Percentiles rank a stretch among this genome's conserved stretches.
phyloP scores from a whole-genome alignment of 1,140 invertebrate species.

The Lepidurus couesii region DNA sequence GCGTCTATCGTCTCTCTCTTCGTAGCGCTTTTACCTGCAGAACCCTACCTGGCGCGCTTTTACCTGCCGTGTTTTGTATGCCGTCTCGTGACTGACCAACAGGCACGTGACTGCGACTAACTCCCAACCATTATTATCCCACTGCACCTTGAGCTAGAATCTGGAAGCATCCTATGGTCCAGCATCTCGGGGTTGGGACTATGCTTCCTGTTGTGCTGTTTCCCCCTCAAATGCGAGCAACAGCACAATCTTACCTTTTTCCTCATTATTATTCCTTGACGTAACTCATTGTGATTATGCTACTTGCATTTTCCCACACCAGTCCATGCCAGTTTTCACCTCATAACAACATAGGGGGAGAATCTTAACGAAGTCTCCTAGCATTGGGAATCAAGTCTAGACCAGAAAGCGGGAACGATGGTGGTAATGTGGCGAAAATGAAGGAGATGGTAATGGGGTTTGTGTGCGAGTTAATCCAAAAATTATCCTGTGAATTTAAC shows the following conservation, averaged over 20 bases:
- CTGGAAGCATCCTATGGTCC: not conserved
- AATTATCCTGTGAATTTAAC: not conserved
- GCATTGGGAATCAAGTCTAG: not conserved
- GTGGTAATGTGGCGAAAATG: not conserved
- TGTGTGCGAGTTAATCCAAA: not conserved
- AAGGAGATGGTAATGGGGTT: not conserved
- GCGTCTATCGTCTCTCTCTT: no score
- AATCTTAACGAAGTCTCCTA: not conserved
- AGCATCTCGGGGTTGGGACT: not conserved
- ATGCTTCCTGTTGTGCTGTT: not conserved
- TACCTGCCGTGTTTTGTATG: conserved; percentile 7
- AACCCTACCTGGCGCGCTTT: not conserved
- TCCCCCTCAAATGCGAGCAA: not conserved
- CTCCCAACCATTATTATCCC: not conserved
- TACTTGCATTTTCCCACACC: not conserved
- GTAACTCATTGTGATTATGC: conserved; percentile 7
- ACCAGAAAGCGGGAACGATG: not conserved
- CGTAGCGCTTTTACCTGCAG: not conserved
- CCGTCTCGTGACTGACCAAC: conserved; percentile 13
- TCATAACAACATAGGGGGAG: not conserved
- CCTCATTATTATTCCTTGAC: not conserved
- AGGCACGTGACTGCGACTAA: conserved; percentile 2
- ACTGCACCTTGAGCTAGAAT: not conserved
- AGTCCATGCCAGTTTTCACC: not conserved
- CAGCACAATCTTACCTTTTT: not conserved